Conservation (phyloP, 2,797 vertebrate species). For the Notoglanidium macrostoma region DNA sequence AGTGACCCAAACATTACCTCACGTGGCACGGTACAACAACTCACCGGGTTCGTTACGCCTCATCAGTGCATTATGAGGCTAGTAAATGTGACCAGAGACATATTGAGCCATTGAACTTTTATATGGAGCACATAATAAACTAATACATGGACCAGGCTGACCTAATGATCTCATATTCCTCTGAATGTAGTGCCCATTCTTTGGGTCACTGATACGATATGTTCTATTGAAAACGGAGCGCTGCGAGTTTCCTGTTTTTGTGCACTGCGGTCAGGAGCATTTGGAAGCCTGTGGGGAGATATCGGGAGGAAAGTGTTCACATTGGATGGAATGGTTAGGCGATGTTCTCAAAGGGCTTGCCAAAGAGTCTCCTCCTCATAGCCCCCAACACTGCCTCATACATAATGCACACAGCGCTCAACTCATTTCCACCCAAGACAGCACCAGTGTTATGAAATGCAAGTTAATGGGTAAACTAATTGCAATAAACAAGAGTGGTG, state of each 20-base stretch:
- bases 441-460: constrained; percentile 77
- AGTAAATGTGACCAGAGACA: constrained; percentile 49
- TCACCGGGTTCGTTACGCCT: constrained; percentile 38
- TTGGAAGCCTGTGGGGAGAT: constrained; percentile 25
- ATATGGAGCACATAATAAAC: constrained; percentile 41
- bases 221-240: background rate
- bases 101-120: constrained; percentile 39
- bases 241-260: constrained; percentile 17
- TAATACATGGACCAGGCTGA: constrained; percentile 8
- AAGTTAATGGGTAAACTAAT: constrained; percentile 90
- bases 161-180: constrained; percentile 50
- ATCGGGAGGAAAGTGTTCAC: constrained; percentile 42
- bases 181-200: constrained; percentile 31
- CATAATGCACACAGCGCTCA: constrained; percentile 76
- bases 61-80: constrained; percentile 38
- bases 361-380: constrained; percentile 60
- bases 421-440: constrained; percentile 79
- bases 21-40: constrained; percentile 35
- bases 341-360: constrained; percentile 53
- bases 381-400: constrained; percentile 60
- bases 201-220: constrained; percentile 6
- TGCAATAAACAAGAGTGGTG: constrained; percentile 90
- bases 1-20: constrained; percentile 51
- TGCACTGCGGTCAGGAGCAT: constrained; percentile 18
- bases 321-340: constrained; percentile 40